A percentile compares a stretch with the other conserved stretches of the same genome.
Conservation (phyloP, 2,113 vertebrate genomes). For the Hippopotamus amphibius region DNA sequence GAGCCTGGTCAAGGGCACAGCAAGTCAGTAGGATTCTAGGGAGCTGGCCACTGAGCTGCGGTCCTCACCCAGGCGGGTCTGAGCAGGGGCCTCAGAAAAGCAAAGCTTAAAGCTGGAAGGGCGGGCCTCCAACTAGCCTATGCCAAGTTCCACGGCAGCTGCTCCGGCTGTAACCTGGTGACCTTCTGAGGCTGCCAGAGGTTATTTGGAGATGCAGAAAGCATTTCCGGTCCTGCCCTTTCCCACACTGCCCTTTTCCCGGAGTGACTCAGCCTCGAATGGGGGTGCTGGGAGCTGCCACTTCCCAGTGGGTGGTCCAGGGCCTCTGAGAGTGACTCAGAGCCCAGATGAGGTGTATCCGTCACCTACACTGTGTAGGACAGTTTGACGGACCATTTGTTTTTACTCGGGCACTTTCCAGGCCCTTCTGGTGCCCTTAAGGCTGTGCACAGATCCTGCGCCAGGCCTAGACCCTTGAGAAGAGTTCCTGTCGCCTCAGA, state of each 20-base stretch:
- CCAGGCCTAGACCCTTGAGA: background rate
- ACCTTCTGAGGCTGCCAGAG: slow-evolving; percentile 71
- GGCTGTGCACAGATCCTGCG: background rate
- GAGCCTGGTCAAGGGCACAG: background rate
- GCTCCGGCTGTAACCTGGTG: background rate
- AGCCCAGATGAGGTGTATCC: background rate
- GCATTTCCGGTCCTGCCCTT: slow-evolving; percentile 74
- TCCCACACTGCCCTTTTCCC: slow-evolving; percentile 77
- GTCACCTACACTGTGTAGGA: background rate
- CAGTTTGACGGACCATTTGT: background rate
- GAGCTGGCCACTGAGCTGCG: background rate
- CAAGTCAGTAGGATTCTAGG: background rate
- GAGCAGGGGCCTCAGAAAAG: slow-evolving; percentile 21
- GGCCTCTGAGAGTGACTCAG: slow-evolving; percentile 32
- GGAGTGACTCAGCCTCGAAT: slow-evolving; percentile 68
- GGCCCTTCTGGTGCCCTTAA: background rate
- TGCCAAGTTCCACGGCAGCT: background rate
- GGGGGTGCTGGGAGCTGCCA: background rate
- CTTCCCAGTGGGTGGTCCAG: background rate
- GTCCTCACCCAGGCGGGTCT: background rate
- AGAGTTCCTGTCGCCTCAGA: background rate
- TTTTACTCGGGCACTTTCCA: background rate
- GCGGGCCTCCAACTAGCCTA: background rate
- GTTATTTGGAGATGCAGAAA: slow-evolving; percentile 78
- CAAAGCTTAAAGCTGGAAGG: slow-evolving; percentile 51